Base-by-base conservation (phyloP, 2,113 vertebrate species). In the Maccullochella peelii region DNA sequence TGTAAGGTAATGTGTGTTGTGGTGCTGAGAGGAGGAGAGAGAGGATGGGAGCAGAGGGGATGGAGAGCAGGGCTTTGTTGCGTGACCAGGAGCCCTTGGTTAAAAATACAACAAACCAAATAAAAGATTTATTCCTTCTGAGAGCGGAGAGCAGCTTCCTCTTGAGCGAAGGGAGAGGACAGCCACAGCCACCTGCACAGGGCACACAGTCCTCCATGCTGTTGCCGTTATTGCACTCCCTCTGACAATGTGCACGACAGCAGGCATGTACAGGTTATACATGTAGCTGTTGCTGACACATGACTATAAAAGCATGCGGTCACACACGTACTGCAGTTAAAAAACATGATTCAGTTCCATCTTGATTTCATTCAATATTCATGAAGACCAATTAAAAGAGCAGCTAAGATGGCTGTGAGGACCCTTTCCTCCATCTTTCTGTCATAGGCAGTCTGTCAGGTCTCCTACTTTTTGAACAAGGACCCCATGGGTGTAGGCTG, bases 351-450 rank as follows among this genome's bases (percentile, higher is more conserved):
- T 97, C 95, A 97, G 97, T 97, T 97, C 95, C 94, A 95, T 96
- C 96, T 95, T 96, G 95, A 96, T 97, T 96, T 96, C 95, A 97
- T 98, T 96, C 97, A 97, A 97, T 97, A 98, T 99, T 98, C 96
- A 99, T 97, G 96, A 96, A 96, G 95, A 95, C 96, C 97, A 98
- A 98, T 99, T 98, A 98, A 96, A 97, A 96, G 95, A 96, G 95
- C 95, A 97, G 96, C 96, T 95, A 95, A 95, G 94, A 94, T 96
- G 94, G 94, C 95, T 93, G 91, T 76, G 88, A 96, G 95, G 95
- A 94, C 88, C 95, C 84, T 93, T 90, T 52, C 44, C 96, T 96
- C 96, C 95, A 96, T 96, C 96, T 96, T 96, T 83, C 93, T 96
- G 95, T 97, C 96, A 96, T 86, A 94, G 89, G 87, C 94, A 83